Conservation (phyloP, 2,888 invertebrate genomes). For the Lamproptera curius region DNA sequence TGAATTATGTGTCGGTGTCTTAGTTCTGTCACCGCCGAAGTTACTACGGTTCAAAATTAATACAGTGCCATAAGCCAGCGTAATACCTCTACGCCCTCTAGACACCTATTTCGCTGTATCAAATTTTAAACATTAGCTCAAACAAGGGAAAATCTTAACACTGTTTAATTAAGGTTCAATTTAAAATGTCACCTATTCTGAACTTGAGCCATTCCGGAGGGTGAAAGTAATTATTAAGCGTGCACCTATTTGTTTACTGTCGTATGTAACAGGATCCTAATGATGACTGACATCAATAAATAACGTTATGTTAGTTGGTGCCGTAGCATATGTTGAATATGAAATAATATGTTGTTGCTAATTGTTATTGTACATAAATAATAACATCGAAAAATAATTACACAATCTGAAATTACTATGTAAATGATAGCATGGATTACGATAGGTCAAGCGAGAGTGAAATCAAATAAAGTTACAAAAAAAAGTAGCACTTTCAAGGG, state of each 20-base stretch:
- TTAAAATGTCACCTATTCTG: conserved; percentile 23
- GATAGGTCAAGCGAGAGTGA: too few relatives aligned
- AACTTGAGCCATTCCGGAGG: conserved; percentile 43
- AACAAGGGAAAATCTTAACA: conserved; percentile 32
- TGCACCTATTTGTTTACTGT: conserved; percentile 75
- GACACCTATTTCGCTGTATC: conserved; percentile 67
- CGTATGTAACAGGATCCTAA: conserved; percentile 71
- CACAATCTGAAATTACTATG: too few relatives aligned
- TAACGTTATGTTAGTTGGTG: conserved; percentile 42
- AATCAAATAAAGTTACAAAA: too few relatives aligned
- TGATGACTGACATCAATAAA: conserved; percentile 69
- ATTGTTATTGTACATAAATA: too few relatives aligned
- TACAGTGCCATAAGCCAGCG: conserved; percentile 76
- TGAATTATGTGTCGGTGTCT: conserved; percentile 77
- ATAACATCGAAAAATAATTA: too few relatives aligned
- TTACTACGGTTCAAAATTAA: conserved; percentile 79
- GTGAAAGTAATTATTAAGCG: conserved; percentile 68
- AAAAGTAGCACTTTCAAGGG: conserved; percentile 48
- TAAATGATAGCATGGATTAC: too few relatives aligned
- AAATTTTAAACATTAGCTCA: conserved; percentile 52
- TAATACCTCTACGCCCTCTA: conserved; percentile 60
- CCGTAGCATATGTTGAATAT: too few relatives aligned
- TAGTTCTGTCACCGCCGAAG: conserved; percentile 77
- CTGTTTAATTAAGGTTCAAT: conserved; percentile 30
- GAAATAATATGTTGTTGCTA: too few relatives aligned